A percentile compares a stretch with the other conserved stretches of the same genome.
phyloP scores from a whole-genome alignment of 2,797 vertebrate genomes.

The Cyprinella venusta region DNA sequence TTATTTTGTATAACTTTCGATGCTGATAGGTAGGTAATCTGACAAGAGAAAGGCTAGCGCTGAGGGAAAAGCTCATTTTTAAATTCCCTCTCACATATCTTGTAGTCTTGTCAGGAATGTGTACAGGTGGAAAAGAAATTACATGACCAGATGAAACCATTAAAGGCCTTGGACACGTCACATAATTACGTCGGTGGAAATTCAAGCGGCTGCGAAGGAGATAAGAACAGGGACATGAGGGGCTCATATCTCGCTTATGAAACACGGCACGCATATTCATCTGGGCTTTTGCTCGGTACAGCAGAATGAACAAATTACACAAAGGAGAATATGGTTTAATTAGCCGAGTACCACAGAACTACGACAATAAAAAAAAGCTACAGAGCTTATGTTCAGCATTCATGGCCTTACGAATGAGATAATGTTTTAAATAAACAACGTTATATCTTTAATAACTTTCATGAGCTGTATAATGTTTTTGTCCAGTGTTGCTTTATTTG shows the following conservation, averaged over 20 bases:
- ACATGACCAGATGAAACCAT: conserved; percentile 57
- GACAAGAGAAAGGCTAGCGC: background rate
- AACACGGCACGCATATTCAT: conserved; percentile 69
- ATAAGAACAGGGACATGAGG: conserved; percentile 69
- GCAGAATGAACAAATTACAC: conserved; percentile 64
- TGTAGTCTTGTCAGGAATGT: conserved; percentile 3
- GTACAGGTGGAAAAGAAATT: conserved; percentile 58
- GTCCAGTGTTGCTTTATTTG: conserved; percentile 54
- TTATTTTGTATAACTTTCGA: too few species aligned
- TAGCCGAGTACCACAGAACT: conserved; percentile 71
- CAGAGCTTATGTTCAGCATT: conserved; percentile 70
- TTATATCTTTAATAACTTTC: conserved; percentile 3
- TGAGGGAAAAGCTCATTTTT: conserved; percentile 23
- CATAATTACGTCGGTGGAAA: conserved; percentile 72
- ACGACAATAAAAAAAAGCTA: conserved; percentile 65
- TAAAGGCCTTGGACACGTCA: conserved; percentile 63
- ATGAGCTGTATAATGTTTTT: background rate
- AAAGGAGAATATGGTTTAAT: conserved; percentile 75
- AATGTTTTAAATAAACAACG: conserved; percentile 69
- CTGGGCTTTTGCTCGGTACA: conserved; percentile 68
- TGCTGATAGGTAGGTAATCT: too few species aligned
- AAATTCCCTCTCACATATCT: conserved; percentile 11
- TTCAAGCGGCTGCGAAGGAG: conserved; percentile 72
- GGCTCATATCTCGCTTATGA: conserved; percentile 68
- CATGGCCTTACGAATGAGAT: conserved; percentile 69